Evolutionary conservation across 2,888 invertebrate species (phyloP), one percentile per base, ranked within the genome.

Genomic region (Pelosia muscerda): DNA sequence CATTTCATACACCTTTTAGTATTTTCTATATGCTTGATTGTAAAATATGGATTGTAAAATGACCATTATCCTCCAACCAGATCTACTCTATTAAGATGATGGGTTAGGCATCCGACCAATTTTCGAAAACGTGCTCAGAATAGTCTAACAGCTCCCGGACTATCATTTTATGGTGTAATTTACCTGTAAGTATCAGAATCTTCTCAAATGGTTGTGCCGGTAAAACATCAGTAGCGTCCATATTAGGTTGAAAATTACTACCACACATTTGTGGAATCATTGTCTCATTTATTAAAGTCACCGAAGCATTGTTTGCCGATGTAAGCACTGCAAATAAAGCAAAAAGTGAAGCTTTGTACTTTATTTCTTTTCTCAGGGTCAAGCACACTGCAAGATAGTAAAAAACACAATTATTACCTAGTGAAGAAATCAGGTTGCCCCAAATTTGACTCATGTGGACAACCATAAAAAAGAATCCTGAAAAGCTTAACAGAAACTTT

Each of bases 391-490:
- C n/a, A n/a, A n/a, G n/a, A n/a, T n/a, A n/a, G n/a, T n/a, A n/a
- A n/a, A n/a, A n/a, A n/a, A 4, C 8, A 59, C 0, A 22, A 34
- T 57, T 23, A 59, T 86, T 84, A 96, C 96, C 95, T 63, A 95
- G 75, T 1, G 96, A 96, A 19, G 96, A 96, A 56, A 96, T 95
- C 28, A 97, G 91, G 79, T 97, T 97, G 0, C 97, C 97, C 95
- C 96, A 96, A 23, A 97, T 95, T 91, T 96, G 96, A 75, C 96
- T 96, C 79, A 96, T 94, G 84, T 97, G 97, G 85, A 97, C 97
- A 71, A 97, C 95, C 96, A 96, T 96, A 92, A 97, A 97, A 92
- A 97, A 97, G 53, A 97, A 88, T 0, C 97, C 97, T 72, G 97
- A 96, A 85, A 97, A 97, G 10, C 96, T 91, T 53, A 96, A 96